A percentile compares a stretch with the other conserved stretches of the same genome.
Conservation (phyloP, 2,113 vertebrate genomes). For the Grammomys dolichurus region DNA sequence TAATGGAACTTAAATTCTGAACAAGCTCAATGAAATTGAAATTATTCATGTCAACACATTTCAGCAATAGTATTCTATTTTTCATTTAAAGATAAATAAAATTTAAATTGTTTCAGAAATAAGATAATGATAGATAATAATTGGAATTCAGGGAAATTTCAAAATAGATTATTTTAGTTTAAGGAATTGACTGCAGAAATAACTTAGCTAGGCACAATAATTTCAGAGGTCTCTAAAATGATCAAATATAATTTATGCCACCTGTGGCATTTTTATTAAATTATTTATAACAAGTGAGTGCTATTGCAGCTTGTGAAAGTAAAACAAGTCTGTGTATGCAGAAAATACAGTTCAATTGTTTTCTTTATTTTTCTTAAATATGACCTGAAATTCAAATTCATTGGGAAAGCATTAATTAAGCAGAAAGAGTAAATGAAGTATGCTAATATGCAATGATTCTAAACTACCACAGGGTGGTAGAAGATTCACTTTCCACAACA, state of each 20-base stretch:
- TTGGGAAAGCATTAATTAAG: slow-evolving; percentile 77
- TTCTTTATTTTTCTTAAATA: background rate
- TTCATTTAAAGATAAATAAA: background rate
- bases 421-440: slow-evolving; percentile 81
- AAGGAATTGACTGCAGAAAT: slow-evolving; percentile 33
- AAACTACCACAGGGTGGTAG: slow-evolving; percentile 90
- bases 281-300: background rate
- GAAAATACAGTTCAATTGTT: background rate
- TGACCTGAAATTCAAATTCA: slow-evolving; percentile 61
- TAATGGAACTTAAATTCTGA: background rate
- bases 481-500: slow-evolving; percentile 86
- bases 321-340: background rate
- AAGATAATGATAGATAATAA: background rate
- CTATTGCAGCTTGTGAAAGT: background rate
- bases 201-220: background rate
- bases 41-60: background rate
- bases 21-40: background rate
- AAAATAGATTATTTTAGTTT: slow-evolving; percentile 35
- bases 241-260: slow-evolving; percentile 37
- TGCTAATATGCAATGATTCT: slow-evolving; percentile 88
- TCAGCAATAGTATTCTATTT: background rate
- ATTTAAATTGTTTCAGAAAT: slow-evolving; percentile 37
- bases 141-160: background rate
- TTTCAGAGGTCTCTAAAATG: background rate
- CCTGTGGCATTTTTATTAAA: background rate